These are phyloP conservation scores for Rhea pennata DNA, from an alignment of 2,113 vertebrate species.

Conservation along the genomic window DNA sequence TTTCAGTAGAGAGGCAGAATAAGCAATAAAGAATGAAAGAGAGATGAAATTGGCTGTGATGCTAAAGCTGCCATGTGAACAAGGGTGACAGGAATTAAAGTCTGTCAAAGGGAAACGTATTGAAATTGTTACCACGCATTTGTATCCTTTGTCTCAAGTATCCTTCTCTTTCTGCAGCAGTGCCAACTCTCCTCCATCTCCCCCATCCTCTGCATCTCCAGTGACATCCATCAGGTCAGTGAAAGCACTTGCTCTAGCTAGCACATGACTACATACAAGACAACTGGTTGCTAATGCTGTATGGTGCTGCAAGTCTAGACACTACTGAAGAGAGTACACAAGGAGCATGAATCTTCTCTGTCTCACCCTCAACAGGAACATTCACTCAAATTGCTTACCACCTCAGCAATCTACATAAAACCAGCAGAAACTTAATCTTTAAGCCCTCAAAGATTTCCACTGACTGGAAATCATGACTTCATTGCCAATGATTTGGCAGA, in stretches of 20 bases:
- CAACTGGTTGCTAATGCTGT: background rate
- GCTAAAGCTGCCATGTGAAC: background rate
- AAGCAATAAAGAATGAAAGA: background rate
- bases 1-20: background rate
- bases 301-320: background rate
- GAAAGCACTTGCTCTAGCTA: background rate
- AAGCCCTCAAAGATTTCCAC: background rate
- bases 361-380: background rate
- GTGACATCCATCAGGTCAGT: background rate
- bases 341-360: background rate
- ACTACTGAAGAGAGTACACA: background rate
- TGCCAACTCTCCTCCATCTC: background rate
- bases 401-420: background rate
- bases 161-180: background rate
- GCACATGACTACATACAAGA: accelerated
- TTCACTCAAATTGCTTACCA: background rate
- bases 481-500: background rate
- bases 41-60: background rate
- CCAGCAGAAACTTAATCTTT: background rate
- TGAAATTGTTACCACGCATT: background rate
- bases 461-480: too few relatives aligned
- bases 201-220: background rate
- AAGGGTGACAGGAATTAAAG: background rate
- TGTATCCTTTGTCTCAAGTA: background rate
- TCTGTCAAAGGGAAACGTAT: background rate